Percentiles rank a stretch among this genome's conserved stretches.
phyloP scores from a whole-genome alignment of 1,140 invertebrate genomes.

The Mercenaria mercenaria region DNA sequence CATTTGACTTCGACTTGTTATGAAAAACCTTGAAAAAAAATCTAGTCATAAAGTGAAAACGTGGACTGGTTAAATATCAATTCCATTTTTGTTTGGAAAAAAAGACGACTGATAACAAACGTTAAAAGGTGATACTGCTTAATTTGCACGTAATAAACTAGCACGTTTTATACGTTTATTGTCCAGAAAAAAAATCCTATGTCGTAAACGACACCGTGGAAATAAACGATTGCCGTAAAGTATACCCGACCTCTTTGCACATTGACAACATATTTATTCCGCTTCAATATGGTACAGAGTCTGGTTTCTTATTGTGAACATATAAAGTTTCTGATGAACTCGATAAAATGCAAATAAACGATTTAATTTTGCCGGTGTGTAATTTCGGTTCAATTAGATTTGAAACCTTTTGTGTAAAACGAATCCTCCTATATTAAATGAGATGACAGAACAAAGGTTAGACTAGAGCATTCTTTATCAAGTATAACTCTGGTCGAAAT shows the following conservation, averaged over 20 bases:
- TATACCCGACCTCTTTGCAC: neutral
- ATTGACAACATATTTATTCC: neutral
- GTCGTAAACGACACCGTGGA: neutral
- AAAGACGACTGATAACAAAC: no score
- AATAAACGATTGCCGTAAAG: slow-evolving; percentile 9
- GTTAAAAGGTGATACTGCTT: neutral
- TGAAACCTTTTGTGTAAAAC: slow-evolving; percentile 11
- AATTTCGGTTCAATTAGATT: slow-evolving; percentile 31
- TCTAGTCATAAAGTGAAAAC: no score
- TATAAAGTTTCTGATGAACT: slow-evolving; percentile 43
- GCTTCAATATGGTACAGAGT: slow-evolving; percentile 16
- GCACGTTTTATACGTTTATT: neutral
- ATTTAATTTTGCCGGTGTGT: slow-evolving; percentile 22
- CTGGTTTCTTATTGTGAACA: slow-evolving; percentile 35
- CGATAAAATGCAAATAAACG: slow-evolving; percentile 30
- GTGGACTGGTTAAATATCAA: no score
- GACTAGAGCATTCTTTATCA: neutral
- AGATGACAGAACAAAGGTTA: neutral
- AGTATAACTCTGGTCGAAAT: neutral
- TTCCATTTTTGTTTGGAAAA: no score
- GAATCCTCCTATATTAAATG: neutral
- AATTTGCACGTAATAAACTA: slow-evolving; percentile 17
- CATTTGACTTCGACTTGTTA: no score
- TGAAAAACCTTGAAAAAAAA: no score
- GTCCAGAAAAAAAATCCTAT: neutral